Evolutionary conservation across 2,888 invertebrate species (phyloP).

Genomic region (Oscheius sp.): DNA sequence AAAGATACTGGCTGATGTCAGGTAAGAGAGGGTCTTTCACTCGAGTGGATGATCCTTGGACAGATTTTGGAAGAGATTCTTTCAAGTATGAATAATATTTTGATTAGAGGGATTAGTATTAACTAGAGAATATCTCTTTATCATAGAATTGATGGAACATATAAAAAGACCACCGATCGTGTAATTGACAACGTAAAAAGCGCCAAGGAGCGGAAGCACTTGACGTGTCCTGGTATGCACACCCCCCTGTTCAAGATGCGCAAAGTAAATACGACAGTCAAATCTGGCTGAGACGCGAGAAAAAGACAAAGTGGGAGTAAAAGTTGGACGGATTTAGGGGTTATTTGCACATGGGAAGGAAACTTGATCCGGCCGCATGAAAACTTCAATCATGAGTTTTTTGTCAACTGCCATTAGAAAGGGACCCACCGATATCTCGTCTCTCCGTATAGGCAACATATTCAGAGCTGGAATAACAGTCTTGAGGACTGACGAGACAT

Average conservation of each 20-base stretch:
- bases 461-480: constrained; percentile 32
- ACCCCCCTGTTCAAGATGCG: constrained; percentile 12
- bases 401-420: background rate
- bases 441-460: constrained; percentile 22
- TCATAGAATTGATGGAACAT: no score
- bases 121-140: no score
- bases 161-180: no score
- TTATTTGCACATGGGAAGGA: constrained; percentile 1
- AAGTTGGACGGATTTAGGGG: background rate
- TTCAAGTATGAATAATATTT: no score
- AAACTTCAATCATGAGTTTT: background rate
- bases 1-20: no score
- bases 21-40: no score
- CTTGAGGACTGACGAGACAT: constrained; percentile 8
- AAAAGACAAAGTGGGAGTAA: background rate
- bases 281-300: background rate
- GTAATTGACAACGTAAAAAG: constrained; percentile 4
- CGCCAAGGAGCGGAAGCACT: constrained; percentile 18
- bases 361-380: background rate
- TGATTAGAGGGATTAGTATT: no score
- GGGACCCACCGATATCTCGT: constrained; percentile 6
- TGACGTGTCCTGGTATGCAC: constrained; percentile 1
- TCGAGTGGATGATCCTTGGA: no score
- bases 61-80: no score
- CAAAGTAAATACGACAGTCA: constrained; percentile 6